A percentile compares a stretch with the other conserved stretches of the same genome.
Conservation (phyloP, 2,113 vertebrate genomes). For the Onychostruthus taczanowskii region DNA sequence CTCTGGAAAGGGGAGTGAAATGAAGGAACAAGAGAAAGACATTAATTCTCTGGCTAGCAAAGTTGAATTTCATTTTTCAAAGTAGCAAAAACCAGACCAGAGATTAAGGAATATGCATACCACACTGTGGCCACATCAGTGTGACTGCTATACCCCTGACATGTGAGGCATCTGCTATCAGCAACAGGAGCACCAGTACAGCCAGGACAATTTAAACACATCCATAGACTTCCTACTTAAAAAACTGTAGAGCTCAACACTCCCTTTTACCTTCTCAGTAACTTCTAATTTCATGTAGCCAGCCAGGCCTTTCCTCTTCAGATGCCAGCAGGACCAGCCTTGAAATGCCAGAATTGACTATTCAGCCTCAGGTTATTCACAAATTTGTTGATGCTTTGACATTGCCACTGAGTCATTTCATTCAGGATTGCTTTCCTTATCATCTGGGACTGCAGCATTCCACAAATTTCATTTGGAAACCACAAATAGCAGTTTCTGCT, state of each 20-base stretch:
- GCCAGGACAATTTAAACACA: not conserved
- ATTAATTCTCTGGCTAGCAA: not conserved
- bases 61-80: not conserved
- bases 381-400: not conserved
- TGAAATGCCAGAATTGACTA: not conserved
- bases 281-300: not conserved
- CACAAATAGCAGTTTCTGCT: not conserved
- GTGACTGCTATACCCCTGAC: not conserved
- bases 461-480: not conserved
- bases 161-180: not conserved
- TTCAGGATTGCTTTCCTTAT: not conserved
- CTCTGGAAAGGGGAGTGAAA: not conserved
- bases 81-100: not conserved
- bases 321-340: not conserved
- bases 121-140: not conserved
- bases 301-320: not conserved
- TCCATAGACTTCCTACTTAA: not conserved
- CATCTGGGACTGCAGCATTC: not conserved
- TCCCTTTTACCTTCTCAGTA: not conserved
- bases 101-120: not conserved
- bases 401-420: not conserved
- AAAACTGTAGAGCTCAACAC: fast-evolving
- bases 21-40: not conserved
- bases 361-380: not conserved
- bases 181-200: not conserved